Conservation (phyloP, 1,140 invertebrate genomes). For the Anastrepha ludens region DNA sequence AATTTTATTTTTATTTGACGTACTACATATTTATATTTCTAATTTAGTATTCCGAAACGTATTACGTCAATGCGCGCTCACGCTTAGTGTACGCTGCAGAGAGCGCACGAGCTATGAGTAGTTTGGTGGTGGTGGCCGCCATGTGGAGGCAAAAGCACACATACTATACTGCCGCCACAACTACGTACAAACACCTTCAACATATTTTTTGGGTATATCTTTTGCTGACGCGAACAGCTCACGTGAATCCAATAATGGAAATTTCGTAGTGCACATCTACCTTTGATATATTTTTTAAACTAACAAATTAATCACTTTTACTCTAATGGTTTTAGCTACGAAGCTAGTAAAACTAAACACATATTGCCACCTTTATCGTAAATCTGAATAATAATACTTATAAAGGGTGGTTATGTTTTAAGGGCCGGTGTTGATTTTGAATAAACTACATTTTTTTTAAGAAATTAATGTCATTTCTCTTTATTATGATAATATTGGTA, state of each 20-base stretch:
- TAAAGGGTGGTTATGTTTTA: too few species aligned
- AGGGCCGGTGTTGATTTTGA: too few species aligned
- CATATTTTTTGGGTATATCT: neutral
- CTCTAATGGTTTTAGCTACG: too few species aligned
- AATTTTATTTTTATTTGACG: neutral
- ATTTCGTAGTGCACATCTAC: conserved; percentile 15
- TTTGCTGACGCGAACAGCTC: conserved; percentile 47
- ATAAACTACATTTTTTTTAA: too few species aligned
- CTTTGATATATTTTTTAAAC: conserved; percentile 15
- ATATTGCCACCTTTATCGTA: too few species aligned
- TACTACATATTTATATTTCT: neutral
- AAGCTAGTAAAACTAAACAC: too few species aligned
- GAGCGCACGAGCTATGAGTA: neutral
- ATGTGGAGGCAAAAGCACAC: neutral
- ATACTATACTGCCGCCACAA: neutral
- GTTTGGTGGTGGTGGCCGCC: neutral
- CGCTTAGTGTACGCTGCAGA: neutral
- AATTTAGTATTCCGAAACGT: neutral
- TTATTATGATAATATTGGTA: too few species aligned
- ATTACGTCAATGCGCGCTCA: conserved; percentile 32
- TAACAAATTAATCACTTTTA: conserved; percentile 22
- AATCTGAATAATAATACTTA: too few species aligned
- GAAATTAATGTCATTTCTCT: too few species aligned
- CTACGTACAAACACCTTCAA: conserved; percentile 21
- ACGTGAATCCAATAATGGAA: conserved; percentile 51